Percentiles rank a stretch among this genome's conserved stretches.
Conservation (phyloP, 92 coral and sea anemone species). For the Heliopora coerulea region DNA sequence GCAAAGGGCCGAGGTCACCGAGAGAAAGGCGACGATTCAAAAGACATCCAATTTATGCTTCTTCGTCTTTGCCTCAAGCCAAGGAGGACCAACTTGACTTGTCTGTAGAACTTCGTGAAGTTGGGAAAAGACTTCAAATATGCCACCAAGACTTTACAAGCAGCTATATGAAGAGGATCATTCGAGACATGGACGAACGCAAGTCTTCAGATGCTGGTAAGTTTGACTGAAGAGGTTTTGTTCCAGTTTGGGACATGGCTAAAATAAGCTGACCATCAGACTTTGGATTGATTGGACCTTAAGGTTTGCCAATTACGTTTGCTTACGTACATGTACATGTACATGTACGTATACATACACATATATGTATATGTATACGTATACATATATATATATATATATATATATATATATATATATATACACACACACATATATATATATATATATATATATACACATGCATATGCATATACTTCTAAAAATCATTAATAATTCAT, state of each 20-base stretch:
- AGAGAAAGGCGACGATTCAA: not conserved
- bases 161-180: not conserved
- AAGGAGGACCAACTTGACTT: not conserved
- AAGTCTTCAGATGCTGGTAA: constrained; percentile 18
- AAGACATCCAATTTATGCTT: not conserved
- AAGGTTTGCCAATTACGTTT: too few species aligned
- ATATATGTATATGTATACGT: too few species aligned
- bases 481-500: too few species aligned
- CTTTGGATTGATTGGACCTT: too few species aligned
- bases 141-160: constrained; percentile 15
- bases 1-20: not conserved
- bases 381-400: too few species aligned
- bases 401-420: too few species aligned
- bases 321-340: too few species aligned
- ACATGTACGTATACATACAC: too few species aligned
- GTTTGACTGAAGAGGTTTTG: not conserved
- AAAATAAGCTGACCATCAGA: too few species aligned
- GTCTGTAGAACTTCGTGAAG: constrained; percentile 7
- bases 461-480: too few species aligned
- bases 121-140: not conserved
- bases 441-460: too few species aligned
- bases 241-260: constrained; percentile 18
- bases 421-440: too few species aligned
- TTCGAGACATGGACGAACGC: not conserved
- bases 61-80: not conserved